These are phyloP conservation scores for Scortum barcoo DNA, from an alignment of 2,113 vertebrate species.

Conservation along the genomic window DNA sequence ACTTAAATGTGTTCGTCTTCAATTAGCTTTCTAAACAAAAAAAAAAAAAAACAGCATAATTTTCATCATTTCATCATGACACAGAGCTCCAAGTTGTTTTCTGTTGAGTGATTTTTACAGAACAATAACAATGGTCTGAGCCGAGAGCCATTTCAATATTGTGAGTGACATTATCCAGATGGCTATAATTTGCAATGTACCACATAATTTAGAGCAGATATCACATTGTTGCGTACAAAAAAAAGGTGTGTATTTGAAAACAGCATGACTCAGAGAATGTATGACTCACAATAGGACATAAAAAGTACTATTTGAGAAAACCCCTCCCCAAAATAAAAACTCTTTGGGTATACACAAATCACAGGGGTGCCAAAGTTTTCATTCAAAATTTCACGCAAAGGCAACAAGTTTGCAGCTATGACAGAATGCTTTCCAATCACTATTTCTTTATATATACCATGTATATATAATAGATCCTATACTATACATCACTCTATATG, in stretches of 20 bases:
- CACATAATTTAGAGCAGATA: background rate
- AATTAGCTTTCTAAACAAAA: background rate
- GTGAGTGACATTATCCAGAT: constrained; percentile 38
- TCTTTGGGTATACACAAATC: too few species aligned
- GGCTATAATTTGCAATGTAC: constrained; percentile 36
- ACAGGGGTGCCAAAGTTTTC: too few species aligned
- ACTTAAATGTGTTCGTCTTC: background rate
- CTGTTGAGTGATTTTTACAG: background rate
- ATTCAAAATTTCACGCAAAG: too few species aligned
- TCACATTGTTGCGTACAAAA: constrained; percentile 10
- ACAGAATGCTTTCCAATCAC: too few species aligned
- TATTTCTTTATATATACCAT: too few species aligned
- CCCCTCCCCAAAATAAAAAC: too few species aligned
- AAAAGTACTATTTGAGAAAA: background rate
- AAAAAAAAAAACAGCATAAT: background rate
- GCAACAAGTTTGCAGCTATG: too few species aligned
- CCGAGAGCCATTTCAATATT: background rate
- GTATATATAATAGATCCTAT: too few species aligned
- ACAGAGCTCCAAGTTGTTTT: background rate
- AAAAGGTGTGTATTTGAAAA: constrained; percentile 20
- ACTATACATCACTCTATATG: too few species aligned
- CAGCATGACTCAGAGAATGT: background rate
- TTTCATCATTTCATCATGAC: constrained; percentile 7
- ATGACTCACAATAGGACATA: background rate
- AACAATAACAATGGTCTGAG: constrained; percentile 19